phyloP scores from a whole-genome alignment of 2,797 vertebrate genomes.

The Enteromius trimaculatus region DNA sequence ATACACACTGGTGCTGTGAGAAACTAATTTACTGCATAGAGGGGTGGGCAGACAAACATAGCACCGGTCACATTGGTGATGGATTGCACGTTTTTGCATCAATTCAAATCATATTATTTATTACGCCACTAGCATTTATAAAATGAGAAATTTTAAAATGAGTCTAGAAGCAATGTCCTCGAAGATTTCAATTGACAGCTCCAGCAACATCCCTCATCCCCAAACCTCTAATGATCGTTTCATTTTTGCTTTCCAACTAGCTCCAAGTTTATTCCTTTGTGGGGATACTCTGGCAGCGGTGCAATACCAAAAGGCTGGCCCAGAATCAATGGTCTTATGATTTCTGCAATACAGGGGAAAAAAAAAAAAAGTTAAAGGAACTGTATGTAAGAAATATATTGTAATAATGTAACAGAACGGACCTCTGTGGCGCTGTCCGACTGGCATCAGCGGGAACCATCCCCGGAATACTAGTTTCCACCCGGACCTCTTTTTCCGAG shows the following conservation, averaged over 20 bases:
- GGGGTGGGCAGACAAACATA: constrained; percentile 21
- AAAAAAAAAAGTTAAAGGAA: no score
- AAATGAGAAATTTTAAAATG: neutral
- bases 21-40: constrained; percentile 40
- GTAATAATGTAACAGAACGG: no score
- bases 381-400: no score
- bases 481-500: no score
- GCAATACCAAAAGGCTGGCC: neutral
- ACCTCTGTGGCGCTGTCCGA: no score
- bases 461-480: no score
- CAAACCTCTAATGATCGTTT: neutral
- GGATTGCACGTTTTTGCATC: neutral
- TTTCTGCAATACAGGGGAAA: neutral
- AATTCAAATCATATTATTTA: constrained; percentile 13
- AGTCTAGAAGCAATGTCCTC: neutral
- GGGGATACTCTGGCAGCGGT: neutral
- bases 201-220: neutral
- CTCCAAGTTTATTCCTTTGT: neutral
- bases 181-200: constrained; percentile 10
- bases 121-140: neutral
- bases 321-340: neutral
- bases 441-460: no score
- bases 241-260: neutral
- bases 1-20: constrained; percentile 25
- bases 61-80: constrained; percentile 10